phyloP scores from a whole-genome alignment of 2,888 invertebrate species.

The Coelopa pilipes region DNA sequence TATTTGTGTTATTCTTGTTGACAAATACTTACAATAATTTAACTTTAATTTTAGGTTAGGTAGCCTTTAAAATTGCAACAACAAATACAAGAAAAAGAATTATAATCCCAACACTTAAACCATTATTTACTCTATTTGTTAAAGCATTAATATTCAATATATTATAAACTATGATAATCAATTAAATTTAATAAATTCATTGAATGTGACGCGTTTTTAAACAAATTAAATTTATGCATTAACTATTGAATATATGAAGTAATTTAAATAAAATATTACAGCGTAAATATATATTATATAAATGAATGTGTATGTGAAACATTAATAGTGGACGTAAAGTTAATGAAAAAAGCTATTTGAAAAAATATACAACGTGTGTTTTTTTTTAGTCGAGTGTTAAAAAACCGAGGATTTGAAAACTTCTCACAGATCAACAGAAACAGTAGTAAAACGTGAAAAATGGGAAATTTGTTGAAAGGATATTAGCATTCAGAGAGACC shows the following conservation, averaged over 20 bases:
- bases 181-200: conserved; percentile 26
- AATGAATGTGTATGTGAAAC: conserved; percentile 26
- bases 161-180: conserved; percentile 6
- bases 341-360: conserved; percentile 23
- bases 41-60: background rate
- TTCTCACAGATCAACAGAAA: too few relatives aligned
- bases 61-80: background rate
- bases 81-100: background rate
- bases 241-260: background rate
- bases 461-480: too few relatives aligned
- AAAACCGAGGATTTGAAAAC: too few relatives aligned
- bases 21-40: background rate
- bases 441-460: too few relatives aligned
- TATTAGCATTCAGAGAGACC: too few relatives aligned
- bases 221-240: conserved; percentile 12
- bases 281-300: conserved; percentile 15
- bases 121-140: background rate
- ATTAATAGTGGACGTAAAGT: conserved; percentile 11
- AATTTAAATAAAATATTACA: conserved; percentile 18
- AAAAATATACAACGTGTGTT: background rate
- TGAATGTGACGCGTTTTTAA: conserved; percentile 16
- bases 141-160: background rate
- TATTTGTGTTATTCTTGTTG: background rate
- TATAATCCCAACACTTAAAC: background rate
- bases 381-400: too few relatives aligned